Base-by-base conservation (phyloP, 2,888 invertebrate genomes). In the Torymus texanus region DNA sequence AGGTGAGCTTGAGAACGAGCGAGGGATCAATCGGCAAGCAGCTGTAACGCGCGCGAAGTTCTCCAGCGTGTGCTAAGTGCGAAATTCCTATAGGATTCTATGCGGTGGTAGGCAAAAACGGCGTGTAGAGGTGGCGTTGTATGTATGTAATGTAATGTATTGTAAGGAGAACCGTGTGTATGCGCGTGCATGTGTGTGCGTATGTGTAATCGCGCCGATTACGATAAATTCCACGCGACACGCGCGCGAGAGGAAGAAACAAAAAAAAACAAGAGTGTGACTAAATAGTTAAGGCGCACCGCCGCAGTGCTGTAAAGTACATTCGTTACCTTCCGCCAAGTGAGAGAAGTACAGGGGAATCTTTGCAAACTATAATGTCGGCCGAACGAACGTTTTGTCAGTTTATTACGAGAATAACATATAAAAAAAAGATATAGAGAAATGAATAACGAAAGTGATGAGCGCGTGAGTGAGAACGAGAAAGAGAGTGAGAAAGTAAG, bases 301-400 rank as follows among this genome's bases (percentile, higher is more conserved):
- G 63, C n/a, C 67, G 78, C 66, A 59, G 61, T 66, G 29, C 55
- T 16, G 50, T 61, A 41, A 41, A 8, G 58, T 77, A 55, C 61
- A 24, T 61, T 24, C 61, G 61, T 71, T 77, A 78, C 51, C 77
- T 66, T 59, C 58, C 62, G 70, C 63, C 16, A 53, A 21, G 62
- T 50, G 29, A 63, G 65, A 63, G 16, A 24, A 12, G 18, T 41
- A 74, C 58, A 70, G 53, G 59, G 70, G 63, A 71, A 70, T 70
- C 70, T 79, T 78, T 73, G 53, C 62, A 79, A 70, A 65, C 63
- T 70, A 79, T 65, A 59, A 11, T 59, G 55, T 75, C 51, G 65
- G 73, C 62, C 58, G 62, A 65, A 68, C 61, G 56, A 73, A n/a
- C 24, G 70, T 74, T 67, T 74, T 50, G 41, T 53, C 18, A 53